phyloP scores from a whole-genome alignment of 2,888 invertebrate species.

The Rutpela maculata region DNA sequence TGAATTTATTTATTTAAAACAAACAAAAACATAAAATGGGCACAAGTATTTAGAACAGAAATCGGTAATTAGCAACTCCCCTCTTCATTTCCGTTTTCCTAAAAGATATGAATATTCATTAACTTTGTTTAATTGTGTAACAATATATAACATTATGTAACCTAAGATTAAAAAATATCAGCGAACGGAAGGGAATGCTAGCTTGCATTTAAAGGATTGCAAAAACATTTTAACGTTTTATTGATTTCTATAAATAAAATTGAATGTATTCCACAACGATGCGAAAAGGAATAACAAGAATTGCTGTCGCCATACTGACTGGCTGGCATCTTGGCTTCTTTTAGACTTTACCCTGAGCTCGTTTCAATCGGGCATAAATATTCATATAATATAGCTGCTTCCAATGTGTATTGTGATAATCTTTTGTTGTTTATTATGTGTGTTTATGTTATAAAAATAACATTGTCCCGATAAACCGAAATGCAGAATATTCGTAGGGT shows the following conservation, averaged over 20 bases:
- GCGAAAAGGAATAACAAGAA: constrained; percentile 22
- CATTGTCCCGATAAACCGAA: not conserved
- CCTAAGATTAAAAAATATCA: not conserved
- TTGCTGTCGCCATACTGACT: constrained; percentile 31
- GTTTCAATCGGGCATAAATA: constrained; percentile 18
- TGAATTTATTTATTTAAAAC: no score
- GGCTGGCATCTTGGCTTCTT: constrained; percentile 17
- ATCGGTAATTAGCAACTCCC: no score
- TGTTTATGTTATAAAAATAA: constrained; percentile 12
- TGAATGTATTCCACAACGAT: constrained; percentile 17
- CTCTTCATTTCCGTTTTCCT: not conserved
- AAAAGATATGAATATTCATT: not conserved
- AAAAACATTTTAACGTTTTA: constrained; percentile 14
- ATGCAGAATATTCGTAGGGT: not conserved
- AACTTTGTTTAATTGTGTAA: not conserved
- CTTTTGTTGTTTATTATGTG: constrained; percentile 21
- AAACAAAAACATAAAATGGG: no score
- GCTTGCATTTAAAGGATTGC: not conserved
- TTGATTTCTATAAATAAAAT: constrained; percentile 26
- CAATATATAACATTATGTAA: not conserved
- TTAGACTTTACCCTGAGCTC: constrained; percentile 30
- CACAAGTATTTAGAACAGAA: no score
- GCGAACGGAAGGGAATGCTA: not conserved
- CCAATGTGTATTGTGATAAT: constrained; percentile 16
- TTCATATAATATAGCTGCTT: not conserved